Evolutionary conservation across 2,888 invertebrate genomes (phyloP).

Genomic region (Coelinius sp.): DNA sequence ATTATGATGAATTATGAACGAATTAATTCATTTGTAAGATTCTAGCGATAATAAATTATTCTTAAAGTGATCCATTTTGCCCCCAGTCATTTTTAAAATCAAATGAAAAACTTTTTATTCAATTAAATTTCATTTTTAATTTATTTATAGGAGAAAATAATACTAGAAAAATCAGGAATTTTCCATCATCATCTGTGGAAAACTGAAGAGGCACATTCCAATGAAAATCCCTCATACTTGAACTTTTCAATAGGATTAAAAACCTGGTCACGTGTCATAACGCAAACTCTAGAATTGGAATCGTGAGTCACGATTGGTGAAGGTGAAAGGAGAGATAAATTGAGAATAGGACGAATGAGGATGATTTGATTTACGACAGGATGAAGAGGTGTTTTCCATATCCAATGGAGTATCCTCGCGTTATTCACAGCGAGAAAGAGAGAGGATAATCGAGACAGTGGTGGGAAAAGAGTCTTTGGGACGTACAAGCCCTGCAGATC

Average conservation of each 20-base stretch:
- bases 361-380: constrained; percentile 46
- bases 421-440: neutral
- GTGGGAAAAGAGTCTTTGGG: constrained; percentile 30
- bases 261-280: constrained; percentile 28
- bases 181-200: too few relatives aligned
- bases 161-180: neutral
- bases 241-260: constrained; percentile 5
- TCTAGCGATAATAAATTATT: too few relatives aligned
- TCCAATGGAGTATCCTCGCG: constrained; percentile 25
- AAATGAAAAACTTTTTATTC: too few relatives aligned
- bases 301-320: constrained; percentile 30
- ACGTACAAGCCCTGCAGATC: constrained; percentile 35
- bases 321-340: constrained; percentile 35
- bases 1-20: neutral
- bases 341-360: constrained; percentile 26
- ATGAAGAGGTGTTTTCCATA: constrained; percentile 43
- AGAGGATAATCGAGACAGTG: constrained; percentile 20
- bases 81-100: too few relatives aligned
- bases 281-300: constrained; percentile 36
- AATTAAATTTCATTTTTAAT: too few relatives aligned
- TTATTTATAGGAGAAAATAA: too few relatives aligned
- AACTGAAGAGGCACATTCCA: too few relatives aligned
- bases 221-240: neutral
- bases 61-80: too few relatives aligned
- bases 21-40: neutral